Base-by-base conservation (phyloP, 1,140 invertebrate genomes). In the Aleiodes sp. region DNA sequence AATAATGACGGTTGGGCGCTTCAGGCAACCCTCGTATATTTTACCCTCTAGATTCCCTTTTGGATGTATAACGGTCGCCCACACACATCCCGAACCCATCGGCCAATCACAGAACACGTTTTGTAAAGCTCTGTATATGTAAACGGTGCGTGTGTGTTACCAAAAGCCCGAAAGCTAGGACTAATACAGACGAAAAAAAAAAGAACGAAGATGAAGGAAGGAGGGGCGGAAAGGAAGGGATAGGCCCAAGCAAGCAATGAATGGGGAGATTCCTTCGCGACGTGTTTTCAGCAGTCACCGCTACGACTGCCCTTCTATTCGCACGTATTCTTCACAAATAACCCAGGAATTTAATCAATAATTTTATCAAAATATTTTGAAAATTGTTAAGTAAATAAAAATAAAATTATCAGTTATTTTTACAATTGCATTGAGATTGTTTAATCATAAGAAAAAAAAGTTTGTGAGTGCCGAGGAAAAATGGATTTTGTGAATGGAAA, bases 121-220 rank as follows among this genome's bases (percentile, higher is more conserved):
- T 39, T 64, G 9, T 21, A 37, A n/a, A n/a, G n/a, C n/a, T n/a
- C n/a, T n/a, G n/a, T 35, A 19, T 16, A 37, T 14, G 35, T 33
- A 16, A 7, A 9, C 9, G 10, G 19, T 31, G 39, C 33, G 52
- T 37, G 26, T 2, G 26, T 33, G 43, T 35, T 26, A 28, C 9
- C 28, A 33, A 56, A 65, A 56, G 64, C 64, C 35, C 46, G 14
- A 65, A 65, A 56, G 37, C 39, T 26, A 24, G 26, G n/a, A 12
- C 21, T n/a, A 19, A 57, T 57, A 29, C 52, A 26, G 21, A n/a
- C n/a, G n/a, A n/a, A n/a, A n/a, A n/a, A n/a, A n/a, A n/a, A n/a
- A n/a, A n/a, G n/a, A n/a, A n/a, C n/a, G n/a, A n/a, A n/a, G n/a
- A n/a, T n/a, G n/a, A n/a, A n/a, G n/a, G n/a, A n/a, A n/a, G n/a